These are phyloP conservation scores for Melanerpes formicivorus DNA, from an alignment of 2,113 vertebrate species.

Conservation along the genomic window DNA sequence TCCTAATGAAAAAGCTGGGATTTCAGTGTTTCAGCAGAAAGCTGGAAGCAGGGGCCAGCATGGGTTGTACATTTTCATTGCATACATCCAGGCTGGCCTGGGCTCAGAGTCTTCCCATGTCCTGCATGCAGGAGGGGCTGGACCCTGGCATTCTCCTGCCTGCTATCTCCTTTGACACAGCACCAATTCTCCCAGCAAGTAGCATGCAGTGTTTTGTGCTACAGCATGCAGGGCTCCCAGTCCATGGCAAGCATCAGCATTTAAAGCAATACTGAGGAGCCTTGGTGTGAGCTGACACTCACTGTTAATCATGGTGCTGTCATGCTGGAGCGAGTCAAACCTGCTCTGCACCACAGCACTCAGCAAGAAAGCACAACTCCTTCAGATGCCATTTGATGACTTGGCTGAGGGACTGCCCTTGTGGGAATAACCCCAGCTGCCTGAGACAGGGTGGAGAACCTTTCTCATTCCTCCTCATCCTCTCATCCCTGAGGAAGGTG, in stretches of 20 bases:
- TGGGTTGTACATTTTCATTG: not conserved
- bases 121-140: not conserved
- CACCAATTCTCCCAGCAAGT: not conserved
- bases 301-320: constrained; percentile 10
- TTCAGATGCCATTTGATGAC: not conserved
- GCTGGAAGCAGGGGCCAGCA: rapidly evolving
- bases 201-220: not conserved
- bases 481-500: not conserved
- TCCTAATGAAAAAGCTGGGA: not conserved
- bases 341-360: not conserved
- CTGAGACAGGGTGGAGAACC: not conserved
- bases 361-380: constrained; percentile 6
- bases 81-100: not conserved
- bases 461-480: not conserved
- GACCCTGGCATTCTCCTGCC: not conserved
- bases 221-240: not conserved
- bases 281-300: not conserved
- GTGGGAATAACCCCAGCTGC: not conserved
- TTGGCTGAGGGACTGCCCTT: not conserved
- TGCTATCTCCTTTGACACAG: not conserved
- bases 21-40: not conserved
- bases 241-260: constrained; percentile 35
- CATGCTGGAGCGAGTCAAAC: not conserved
- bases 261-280: constrained; percentile 22
- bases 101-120: rapidly evolving